phyloP scores from a whole-genome alignment of 1,140 invertebrate species.

The Parasteatoda tepidariorum region DNA sequence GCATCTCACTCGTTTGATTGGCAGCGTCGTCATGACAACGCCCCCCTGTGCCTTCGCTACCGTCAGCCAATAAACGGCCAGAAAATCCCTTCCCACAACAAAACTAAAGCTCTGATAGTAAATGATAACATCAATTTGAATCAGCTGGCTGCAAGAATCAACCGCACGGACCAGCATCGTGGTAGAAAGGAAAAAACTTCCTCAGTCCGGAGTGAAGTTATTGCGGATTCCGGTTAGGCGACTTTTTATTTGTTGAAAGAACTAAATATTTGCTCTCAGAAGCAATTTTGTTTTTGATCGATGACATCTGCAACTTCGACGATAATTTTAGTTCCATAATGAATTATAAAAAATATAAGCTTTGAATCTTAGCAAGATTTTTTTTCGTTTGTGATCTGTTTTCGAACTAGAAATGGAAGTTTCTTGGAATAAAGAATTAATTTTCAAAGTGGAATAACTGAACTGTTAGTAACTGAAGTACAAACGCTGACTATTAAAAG shows the following conservation, averaged over 20 bases:
- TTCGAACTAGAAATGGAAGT: too few relatives aligned
- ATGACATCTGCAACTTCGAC: too few relatives aligned
- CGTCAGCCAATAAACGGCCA: conserved; percentile 54
- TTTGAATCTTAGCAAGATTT: too few relatives aligned
- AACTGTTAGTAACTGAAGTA: too few relatives aligned
- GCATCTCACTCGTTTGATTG: conserved; percentile 40
- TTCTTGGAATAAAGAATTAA: too few relatives aligned
- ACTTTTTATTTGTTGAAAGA: not conserved
- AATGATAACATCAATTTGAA: conserved; percentile 60
- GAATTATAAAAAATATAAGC: too few relatives aligned
- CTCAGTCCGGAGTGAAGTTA: not conserved
- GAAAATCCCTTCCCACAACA: conserved; percentile 52
- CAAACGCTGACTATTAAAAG: too few relatives aligned
- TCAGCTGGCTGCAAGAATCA: conserved; percentile 41
- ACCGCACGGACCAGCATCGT: conserved; percentile 3
- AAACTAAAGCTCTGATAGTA: conserved; percentile 54
- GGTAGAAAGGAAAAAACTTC: not conserved
- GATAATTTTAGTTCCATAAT: too few relatives aligned
- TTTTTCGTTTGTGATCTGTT: too few relatives aligned
- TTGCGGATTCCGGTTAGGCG: not conserved
- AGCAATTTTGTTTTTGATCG: not conserved
- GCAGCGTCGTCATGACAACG: conserved; percentile 56
- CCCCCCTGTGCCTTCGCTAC: conserved; percentile 45
- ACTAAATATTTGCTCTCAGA: not conserved
- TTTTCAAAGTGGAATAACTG: too few relatives aligned